Percentiles rank a stretch among this genome's conserved stretches.
These are phyloP conservation scores for Lymantria monacha DNA, from an alignment of 2,888 invertebrate genomes.

Conservation along the genomic window DNA sequence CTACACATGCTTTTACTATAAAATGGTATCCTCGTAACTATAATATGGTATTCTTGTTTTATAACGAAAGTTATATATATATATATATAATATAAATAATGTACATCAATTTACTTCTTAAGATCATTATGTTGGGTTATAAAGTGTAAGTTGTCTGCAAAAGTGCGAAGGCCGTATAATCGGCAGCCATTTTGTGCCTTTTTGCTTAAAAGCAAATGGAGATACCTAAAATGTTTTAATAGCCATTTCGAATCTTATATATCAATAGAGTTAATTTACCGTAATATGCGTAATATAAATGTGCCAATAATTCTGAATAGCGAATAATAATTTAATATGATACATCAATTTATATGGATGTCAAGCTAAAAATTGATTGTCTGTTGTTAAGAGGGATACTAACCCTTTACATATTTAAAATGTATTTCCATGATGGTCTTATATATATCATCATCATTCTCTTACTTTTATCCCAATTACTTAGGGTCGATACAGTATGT, in stretches of 20 bases:
- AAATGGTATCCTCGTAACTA: too few relatives aligned
- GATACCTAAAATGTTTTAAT: background rate
- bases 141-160: background rate
- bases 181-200: background rate
- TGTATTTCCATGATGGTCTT: background rate
- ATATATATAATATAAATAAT: too few relatives aligned
- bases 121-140: background rate
- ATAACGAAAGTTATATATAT: too few relatives aligned
- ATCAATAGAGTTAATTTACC: background rate
- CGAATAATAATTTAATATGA: constrained; percentile 5
- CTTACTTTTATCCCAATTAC: too few relatives aligned
- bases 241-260: background rate
- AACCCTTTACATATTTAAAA: constrained; percentile 19
- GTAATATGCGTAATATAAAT: background rate
- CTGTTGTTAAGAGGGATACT: background rate
- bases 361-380: constrained; percentile 20
- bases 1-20: too few relatives aligned
- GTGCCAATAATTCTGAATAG: background rate
- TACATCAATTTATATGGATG: constrained; percentile 25
- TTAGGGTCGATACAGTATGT: too few relatives aligned
- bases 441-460: too few relatives aligned
- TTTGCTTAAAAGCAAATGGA: background rate
- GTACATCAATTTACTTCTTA: too few relatives aligned
- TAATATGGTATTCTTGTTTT: too few relatives aligned
- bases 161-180: background rate